Evolutionary conservation across 2,888 invertebrate species (phyloP).

Genomic region (Halocaridina rubra): DNA sequence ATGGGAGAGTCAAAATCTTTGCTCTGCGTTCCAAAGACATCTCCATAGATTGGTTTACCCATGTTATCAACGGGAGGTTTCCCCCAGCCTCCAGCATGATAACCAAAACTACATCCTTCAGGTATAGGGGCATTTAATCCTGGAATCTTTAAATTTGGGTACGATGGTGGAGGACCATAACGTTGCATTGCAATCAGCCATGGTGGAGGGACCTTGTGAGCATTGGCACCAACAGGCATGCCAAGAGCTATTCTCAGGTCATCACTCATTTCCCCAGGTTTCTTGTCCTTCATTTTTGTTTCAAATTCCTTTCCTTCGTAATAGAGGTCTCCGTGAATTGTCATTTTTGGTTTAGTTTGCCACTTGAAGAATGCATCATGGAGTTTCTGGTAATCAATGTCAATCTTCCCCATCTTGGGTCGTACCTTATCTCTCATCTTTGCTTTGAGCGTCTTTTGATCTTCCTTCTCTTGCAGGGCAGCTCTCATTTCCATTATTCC

Average conservation of each 20-base stretch:
- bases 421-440: slow-evolving; percentile 97
- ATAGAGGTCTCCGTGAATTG: slow-evolving; percentile 97
- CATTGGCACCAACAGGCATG: slow-evolving; percentile 97
- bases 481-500: slow-evolving; percentile 99
- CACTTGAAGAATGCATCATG: slow-evolving; percentile 99
- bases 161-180: slow-evolving; percentile 98
- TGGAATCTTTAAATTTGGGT: slow-evolving; percentile 97
- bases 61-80: slow-evolving; percentile 99
- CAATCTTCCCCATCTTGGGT: slow-evolving; percentile 98
- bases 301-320: slow-evolving; percentile 99
- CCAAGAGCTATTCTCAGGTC: slow-evolving; percentile 95
- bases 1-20: slow-evolving; percentile 62
- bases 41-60: slow-evolving; percentile 97
- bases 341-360: slow-evolving; percentile 99
- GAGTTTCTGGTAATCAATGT: slow-evolving; percentile 99
- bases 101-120: slow-evolving; percentile 96
- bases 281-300: slow-evolving; percentile 96
- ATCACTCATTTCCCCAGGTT: slow-evolving; percentile 96
- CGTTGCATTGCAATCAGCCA: slow-evolving; percentile 98
- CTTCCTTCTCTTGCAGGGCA: slow-evolving; percentile 96
- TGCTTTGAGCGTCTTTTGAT: slow-evolving; percentile 87
- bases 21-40: slow-evolving; percentile 88
- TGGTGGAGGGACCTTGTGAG: slow-evolving; percentile 89
- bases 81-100: slow-evolving; percentile 99
- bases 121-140: slow-evolving; percentile 98